Percentiles rank a stretch among this genome's conserved stretches.
phyloP scores from a whole-genome alignment of 2,888 invertebrate species.

The Odontomyia ornata region DNA sequence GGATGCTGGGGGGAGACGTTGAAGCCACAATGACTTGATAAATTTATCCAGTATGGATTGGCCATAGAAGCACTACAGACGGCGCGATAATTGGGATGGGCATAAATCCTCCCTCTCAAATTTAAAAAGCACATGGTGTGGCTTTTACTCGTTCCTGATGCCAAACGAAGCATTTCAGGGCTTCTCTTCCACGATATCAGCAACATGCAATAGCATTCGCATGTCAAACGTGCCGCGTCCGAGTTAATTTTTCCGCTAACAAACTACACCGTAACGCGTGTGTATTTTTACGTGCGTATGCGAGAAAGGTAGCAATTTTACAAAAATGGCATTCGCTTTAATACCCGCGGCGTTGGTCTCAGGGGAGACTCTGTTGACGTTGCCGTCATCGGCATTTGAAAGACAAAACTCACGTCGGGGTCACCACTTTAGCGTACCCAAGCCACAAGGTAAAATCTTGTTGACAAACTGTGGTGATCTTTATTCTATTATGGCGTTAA shows the following conservation, averaged over 20 bases:
- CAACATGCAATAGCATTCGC: neutral
- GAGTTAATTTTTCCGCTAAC: neutral
- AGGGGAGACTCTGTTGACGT: neutral
- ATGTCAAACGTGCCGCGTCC: neutral
- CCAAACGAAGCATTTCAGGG: neutral
- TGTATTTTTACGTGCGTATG: neutral
- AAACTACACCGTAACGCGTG: neutral
- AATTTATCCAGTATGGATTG: neutral
- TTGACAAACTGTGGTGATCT: no score
- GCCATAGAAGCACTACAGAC: neutral
- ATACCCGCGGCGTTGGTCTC: no score
- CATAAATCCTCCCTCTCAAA: neutral
- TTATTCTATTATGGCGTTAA: no score
- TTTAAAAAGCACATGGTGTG: neutral
- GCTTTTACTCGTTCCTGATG: neutral
- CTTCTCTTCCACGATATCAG: neutral
- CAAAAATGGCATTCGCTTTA: neutral
- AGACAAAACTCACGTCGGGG: no score
- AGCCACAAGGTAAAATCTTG: no score
- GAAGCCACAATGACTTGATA: neutral
- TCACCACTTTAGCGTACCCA: no score
- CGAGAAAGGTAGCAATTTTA: neutral
- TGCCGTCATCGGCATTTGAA: neutral
- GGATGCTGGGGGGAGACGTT: neutral
- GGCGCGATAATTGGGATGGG: no score